These are phyloP conservation scores for Monopterus albus DNA, from an alignment of 2,113 vertebrate genomes.

Conservation along the genomic window DNA sequence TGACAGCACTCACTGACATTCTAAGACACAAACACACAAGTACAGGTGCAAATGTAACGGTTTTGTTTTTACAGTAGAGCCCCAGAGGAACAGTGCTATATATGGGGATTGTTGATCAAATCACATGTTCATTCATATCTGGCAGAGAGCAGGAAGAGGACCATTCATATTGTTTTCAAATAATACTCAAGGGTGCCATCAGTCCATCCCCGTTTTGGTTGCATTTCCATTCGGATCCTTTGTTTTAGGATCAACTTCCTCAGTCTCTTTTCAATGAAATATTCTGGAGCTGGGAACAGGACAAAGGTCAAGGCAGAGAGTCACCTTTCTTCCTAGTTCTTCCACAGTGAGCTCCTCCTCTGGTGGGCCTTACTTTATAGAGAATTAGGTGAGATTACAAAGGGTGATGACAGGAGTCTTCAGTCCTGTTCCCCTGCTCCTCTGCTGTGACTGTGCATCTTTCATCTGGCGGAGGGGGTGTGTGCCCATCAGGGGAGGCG, in stretches of 20 bases:
- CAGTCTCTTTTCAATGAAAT: constrained; percentile 23
- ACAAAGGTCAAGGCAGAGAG: not conserved
- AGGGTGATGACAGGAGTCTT: constrained; percentile 26
- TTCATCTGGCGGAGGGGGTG: constrained; percentile 13
- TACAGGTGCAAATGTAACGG: constrained; percentile 48
- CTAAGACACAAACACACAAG: constrained; percentile 19
- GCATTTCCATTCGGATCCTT: not conserved
- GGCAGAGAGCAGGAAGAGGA: constrained; percentile 1
- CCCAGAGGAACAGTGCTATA: constrained; percentile 46
- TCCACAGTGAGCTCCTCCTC: not conserved
- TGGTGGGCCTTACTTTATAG: not conserved
- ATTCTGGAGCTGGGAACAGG: constrained; percentile 8
- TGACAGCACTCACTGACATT: constrained; percentile 4
- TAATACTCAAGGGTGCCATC: not conserved
- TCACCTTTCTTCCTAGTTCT: not conserved
- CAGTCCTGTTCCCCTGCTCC: constrained; percentile 12
- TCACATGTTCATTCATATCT: constrained; percentile 17
- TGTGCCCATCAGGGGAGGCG: constrained; percentile 21
- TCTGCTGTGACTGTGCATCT: not conserved
- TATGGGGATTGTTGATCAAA: constrained; percentile 46
- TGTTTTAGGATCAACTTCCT: not conserved
- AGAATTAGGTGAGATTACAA: constrained; percentile 7
- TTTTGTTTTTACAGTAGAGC: constrained; percentile 23
- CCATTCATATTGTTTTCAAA: not conserved
- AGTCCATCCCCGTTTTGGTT: not conserved